Percentiles rank a stretch among this genome's conserved stretches.
Evolutionary conservation across 2,113 vertebrate species (phyloP).

Genomic region (Passer montanus): DNA sequence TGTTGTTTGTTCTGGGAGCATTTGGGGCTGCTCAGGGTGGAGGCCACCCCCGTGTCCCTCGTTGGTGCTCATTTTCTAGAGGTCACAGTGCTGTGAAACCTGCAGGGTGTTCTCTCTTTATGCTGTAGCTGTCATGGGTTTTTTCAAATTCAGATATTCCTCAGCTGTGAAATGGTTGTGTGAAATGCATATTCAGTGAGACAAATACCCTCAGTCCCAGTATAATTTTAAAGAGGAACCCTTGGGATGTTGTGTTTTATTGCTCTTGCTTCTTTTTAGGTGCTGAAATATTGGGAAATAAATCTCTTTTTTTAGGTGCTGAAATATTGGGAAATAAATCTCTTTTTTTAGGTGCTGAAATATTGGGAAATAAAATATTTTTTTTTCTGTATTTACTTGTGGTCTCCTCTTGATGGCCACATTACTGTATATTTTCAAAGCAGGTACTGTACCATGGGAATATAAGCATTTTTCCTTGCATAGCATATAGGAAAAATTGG

Average conservation of each 20-base stretch:
- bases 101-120: background rate
- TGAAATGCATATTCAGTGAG: background rate
- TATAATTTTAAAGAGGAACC: slow-evolving; percentile 16
- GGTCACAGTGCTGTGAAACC: background rate
- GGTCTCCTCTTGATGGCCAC: slow-evolving; percentile 51
- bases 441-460: background rate
- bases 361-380: background rate
- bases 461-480: slow-evolving; percentile 48
- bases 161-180: background rate
- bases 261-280: background rate
- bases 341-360: background rate
- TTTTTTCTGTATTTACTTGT: slow-evolving; percentile 37
- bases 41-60: rapidly evolving
- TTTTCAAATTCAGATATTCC: background rate
- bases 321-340: background rate
- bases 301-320: background rate
- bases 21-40: background rate
- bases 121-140: background rate
- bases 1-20: rapidly evolving
- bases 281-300: background rate
- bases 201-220: background rate
- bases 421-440: slow-evolving; percentile 20
- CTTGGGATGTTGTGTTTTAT: background rate
- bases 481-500: slow-evolving; percentile 38
- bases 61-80: background rate